These are phyloP conservation scores for Limnephilus rhombicus DNA, from an alignment of 2,888 invertebrate species.

Conservation along the genomic window DNA sequence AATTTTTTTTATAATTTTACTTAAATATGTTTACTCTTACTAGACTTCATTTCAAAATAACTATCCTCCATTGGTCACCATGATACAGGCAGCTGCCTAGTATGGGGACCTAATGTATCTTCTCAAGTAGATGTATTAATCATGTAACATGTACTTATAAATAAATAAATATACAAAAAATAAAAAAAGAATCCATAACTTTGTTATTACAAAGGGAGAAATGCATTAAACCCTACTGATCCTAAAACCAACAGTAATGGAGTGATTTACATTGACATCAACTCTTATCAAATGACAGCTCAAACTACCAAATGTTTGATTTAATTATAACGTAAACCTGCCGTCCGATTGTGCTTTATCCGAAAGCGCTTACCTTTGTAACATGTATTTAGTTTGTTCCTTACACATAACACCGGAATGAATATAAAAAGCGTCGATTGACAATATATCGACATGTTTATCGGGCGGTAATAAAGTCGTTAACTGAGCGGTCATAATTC, in stretches of 20 bases:
- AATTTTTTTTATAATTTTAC: too few species aligned
- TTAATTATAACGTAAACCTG: slow-evolving; percentile 19
- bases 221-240: background rate
- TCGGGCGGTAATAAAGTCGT: slow-evolving; percentile 58
- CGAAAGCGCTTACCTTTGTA: slow-evolving; percentile 6
- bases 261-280: slow-evolving; percentile 16
- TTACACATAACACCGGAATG: slow-evolving; percentile 31
- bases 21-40: too few species aligned
- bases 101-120: too few species aligned
- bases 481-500: slow-evolving; percentile 57
- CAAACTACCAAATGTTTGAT: slow-evolving; percentile 41
- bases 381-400: background rate
- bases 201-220: background rate
- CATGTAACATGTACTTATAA: too few species aligned
- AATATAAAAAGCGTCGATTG: slow-evolving; percentile 54
- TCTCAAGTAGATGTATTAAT: too few species aligned
- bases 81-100: too few species aligned
- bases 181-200: background rate
- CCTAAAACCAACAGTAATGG: background rate
- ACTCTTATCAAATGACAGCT: slow-evolving; percentile 27
- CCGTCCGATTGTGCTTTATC: background rate
- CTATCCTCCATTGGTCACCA: too few species aligned
- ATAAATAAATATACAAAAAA: too few species aligned
- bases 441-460: slow-evolving; percentile 62
- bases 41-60: too few species aligned